Base-by-base conservation (phyloP, 2,113 vertebrate species). In the Lepus europaeus region DNA sequence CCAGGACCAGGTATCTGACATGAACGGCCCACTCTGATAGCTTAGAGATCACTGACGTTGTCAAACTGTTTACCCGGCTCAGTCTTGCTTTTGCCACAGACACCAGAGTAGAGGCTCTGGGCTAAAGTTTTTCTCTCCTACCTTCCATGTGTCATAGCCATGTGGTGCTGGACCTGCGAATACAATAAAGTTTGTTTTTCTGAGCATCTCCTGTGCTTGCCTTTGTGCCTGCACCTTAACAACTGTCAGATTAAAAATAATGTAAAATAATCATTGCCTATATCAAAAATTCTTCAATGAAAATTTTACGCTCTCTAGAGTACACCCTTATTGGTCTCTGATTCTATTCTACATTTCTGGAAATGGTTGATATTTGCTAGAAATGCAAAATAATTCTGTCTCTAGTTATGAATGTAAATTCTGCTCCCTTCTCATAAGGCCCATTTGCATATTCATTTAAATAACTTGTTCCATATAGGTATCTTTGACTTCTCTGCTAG, bases 401-500 rank as follows among this genome's bases (percentile, higher is more conserved):
- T 5, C 6, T 59, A 81, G 61, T 63, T 19, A 59, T 3, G 22
- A 61, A 84, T 78, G n/a, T 56, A 45, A 81, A 36, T 45, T 45
- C 29, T 83, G 12, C 25, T 51, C n/a, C 9, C 6, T 3, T 90
- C 56, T 53, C 53, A 22, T 36, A 27, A 61, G 33, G 2, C 25
- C 29, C 31, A 39, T 88, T 88, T 39, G 66, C 59, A 81, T 69
- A 63, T 73, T 90, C 53, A 72, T 77, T 92, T 87, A 7, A 56
- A 0, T 59, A 72, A 69, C 84, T 89, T 25, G 9, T 16, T 77
- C 14, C 23, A 19, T 27, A 33, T 22, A 63, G 29, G 8, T 29
- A 29, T 2, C 20, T 66, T 51, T 78, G 56, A 29, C 3, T 90
- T 89, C 23, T 81, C 19, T 51, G n/a, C 20, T 25, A 12, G 27